Percentiles rank a stretch among this genome's conserved stretches.
Evolutionary conservation across 1,140 invertebrate species (phyloP).

Genomic region (Drosophila baimaii): DNA sequence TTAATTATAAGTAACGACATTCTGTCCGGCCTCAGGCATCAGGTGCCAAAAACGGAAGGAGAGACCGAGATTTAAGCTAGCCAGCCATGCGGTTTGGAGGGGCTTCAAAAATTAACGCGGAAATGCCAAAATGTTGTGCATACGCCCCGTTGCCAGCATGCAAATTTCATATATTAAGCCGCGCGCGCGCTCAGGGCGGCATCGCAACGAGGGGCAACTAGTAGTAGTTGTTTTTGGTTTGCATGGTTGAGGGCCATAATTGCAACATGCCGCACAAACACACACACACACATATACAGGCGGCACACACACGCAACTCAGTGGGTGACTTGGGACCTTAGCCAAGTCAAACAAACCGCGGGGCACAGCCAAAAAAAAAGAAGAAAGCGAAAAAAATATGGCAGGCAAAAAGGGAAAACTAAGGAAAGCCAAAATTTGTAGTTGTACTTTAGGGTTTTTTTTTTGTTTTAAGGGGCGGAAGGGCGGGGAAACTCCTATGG

Average conservation of each 20-base stretch:
- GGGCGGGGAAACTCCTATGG: too few relatives aligned
- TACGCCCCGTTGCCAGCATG: constrained; percentile 69
- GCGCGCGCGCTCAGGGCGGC: constrained; percentile 15
- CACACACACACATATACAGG: not conserved
- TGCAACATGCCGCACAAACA: constrained; percentile 74
- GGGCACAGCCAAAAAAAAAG: constrained; percentile 44
- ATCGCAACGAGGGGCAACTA: constrained; percentile 16
- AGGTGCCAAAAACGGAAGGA: constrained; percentile 7
- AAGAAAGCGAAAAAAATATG: constrained; percentile 25
- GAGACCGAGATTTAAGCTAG: constrained; percentile 3
- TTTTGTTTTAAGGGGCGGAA: too few relatives aligned
- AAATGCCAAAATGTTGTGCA: constrained; percentile 73
- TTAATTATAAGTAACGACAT: constrained; percentile 15
- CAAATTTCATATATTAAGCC: constrained; percentile 73
- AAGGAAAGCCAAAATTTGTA: constrained; percentile 37
- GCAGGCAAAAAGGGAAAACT: constrained; percentile 21
- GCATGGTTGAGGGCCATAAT: constrained; percentile 77
- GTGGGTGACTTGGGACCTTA: constrained; percentile 19
- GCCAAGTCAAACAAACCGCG: constrained; percentile 77
- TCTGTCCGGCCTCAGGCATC: not conserved
- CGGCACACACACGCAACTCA: not conserved
- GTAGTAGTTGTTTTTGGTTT: constrained; percentile 60
- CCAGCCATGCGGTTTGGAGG: constrained; percentile 18
- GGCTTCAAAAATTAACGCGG: constrained; percentile 68
- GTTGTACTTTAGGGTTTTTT: not conserved